phyloP scores from a whole-genome alignment of 1,140 invertebrate species.

The Sycophila sp. region DNA sequence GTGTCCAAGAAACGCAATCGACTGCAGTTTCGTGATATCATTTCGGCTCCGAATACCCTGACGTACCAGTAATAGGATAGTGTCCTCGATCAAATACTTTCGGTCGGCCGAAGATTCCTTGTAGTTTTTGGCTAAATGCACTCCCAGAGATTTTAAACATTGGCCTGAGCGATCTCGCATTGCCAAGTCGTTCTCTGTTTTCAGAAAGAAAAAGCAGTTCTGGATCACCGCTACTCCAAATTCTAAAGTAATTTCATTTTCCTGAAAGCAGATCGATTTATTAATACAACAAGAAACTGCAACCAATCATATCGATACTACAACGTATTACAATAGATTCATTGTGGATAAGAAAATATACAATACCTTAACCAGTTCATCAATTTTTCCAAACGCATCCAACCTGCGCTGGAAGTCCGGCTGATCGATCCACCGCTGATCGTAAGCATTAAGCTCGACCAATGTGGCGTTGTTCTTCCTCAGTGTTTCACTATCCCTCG shows the following conservation, averaged over 20 bases:
- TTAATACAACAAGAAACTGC: too few relatives aligned
- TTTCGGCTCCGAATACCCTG: slow-evolving; percentile 75
- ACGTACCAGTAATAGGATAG: slow-evolving; percentile 75
- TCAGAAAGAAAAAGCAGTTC: slow-evolving; percentile 84
- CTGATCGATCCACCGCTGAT: slow-evolving; percentile 87
- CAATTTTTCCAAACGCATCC: slow-evolving; percentile 76
- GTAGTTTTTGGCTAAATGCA: slow-evolving; percentile 68
- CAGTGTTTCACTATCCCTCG: slow-evolving; percentile 52
- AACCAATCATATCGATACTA: too few relatives aligned
- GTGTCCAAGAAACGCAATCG: slow-evolving; percentile 79
- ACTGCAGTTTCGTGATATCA: slow-evolving; percentile 77
- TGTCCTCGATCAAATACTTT: slow-evolving; percentile 78
- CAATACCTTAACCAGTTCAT: slow-evolving; percentile 68
- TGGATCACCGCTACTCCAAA: slow-evolving; percentile 79
- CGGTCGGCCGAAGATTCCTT: slow-evolving; percentile 62
- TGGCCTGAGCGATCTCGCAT: slow-evolving; percentile 81
- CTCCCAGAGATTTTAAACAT: slow-evolving; percentile 75
- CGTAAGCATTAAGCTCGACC: slow-evolving; percentile 84
- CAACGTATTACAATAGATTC: too few relatives aligned
- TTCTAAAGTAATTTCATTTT: slow-evolving; percentile 70
- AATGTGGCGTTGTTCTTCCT: slow-evolving; percentile 67
- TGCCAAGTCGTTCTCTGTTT: slow-evolving; percentile 83
- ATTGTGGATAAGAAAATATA: too few relatives aligned
- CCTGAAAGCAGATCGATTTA: too few relatives aligned
- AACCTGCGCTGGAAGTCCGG: slow-evolving; percentile 88